Evolutionary conservation across 2,797 vertebrate species (phyloP).

Genomic region (Trematomus bernacchii): DNA sequence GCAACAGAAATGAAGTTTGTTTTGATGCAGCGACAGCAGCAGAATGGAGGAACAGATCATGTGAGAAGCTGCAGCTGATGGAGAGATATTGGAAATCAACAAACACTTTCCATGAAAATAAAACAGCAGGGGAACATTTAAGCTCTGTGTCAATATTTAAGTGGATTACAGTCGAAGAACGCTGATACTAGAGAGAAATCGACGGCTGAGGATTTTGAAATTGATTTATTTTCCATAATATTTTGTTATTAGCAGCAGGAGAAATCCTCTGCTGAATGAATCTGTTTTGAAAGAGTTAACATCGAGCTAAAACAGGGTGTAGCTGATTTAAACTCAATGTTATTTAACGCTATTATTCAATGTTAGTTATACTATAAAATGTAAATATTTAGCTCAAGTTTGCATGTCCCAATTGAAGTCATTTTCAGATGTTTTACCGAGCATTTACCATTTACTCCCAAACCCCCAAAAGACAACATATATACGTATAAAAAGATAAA

Average conservation of each 20-base stretch:
- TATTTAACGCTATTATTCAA: not conserved
- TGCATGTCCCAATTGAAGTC: not conserved
- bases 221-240: not conserved
- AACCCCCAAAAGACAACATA: too few species aligned
- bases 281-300: not conserved
- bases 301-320: not conserved
- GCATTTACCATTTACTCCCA: too few species aligned
- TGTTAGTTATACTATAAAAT: not conserved
- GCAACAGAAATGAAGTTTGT: not conserved
- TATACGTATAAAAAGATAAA: too few species aligned
- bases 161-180: not conserved
- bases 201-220: not conserved
- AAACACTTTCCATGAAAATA: slow-evolving; percentile 28
- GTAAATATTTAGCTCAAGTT: not conserved
- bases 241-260: slow-evolving; percentile 17
- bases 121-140: slow-evolving; percentile 6
- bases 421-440: not conserved
- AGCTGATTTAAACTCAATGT: not conserved
- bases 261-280: not conserved
- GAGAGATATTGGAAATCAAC: slow-evolving; percentile 39
- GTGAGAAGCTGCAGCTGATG: not conserved
- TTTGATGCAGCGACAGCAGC: not conserved
- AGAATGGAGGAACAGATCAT: slow-evolving; percentile 9
- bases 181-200: not conserved
- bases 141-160: not conserved